Base-by-base conservation (phyloP, 2,113 vertebrate genomes). In the Morone chrysops region DNA sequence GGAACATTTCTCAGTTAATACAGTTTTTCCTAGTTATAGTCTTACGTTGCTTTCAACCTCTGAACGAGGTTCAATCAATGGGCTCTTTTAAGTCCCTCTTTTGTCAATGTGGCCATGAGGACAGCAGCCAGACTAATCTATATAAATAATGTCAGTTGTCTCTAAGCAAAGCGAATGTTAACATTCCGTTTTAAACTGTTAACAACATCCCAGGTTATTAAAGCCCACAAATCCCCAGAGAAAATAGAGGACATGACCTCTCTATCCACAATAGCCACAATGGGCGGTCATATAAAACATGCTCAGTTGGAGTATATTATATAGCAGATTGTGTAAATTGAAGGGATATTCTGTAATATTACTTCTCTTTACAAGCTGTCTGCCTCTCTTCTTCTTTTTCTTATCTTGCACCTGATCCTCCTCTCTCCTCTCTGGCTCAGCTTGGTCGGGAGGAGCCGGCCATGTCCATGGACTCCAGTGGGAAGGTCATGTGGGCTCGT, bases 381-480 rank as follows among this genome's bases (percentile, higher is more conserved):
- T n/a, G 48, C 8, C 7, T 74, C 69, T 75, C 4, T 16, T 61
- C 11, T 18, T 5, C 5, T 45, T 18, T 40, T 53, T 41, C 5
- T 14, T 14, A 11, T 48, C 13, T 20, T 38, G 25, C 45, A 18
- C 17, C n/a, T 48, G 68, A 9, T 45, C 68, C 16, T 43, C 51
- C 16, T 18, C 18, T 25, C 18, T 5, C 18, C 51, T 16, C 53
- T 77, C 2, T 13, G 1, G 17, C 70, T 69, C 87, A 99, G 97
- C 95, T 98, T 83, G 97, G 97, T 38, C 97, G 97, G 50, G 97
- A 98, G 90, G 97, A 99, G 78, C 97, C 97, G 43, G 97, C 97
- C 75, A 97, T 99, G 97, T 99, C 97, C 70, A 99, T 99, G 97
- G 97, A 99, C 91, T 93, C 97, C 89, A 98, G 96, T 75, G 97